Evolutionary conservation across 2,113 vertebrate species (phyloP).

Genomic region (Cynopterus brachyotis): DNA sequence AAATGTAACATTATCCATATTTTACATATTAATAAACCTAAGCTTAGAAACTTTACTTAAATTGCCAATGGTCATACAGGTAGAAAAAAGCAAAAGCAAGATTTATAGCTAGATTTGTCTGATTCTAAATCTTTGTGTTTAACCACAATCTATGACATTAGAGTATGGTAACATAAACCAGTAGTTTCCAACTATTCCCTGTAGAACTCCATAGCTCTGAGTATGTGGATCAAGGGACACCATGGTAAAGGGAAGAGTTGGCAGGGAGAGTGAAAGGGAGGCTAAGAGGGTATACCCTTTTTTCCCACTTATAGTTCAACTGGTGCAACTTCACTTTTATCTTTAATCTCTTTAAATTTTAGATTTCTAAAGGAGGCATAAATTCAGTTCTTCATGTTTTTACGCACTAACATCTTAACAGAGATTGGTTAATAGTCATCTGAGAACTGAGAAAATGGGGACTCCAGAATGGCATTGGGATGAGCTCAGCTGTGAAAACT

Average conservation of each 20-base stretch:
- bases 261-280: not conserved
- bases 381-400: not conserved
- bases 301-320: not conserved
- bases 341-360: not conserved
- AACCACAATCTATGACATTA: not conserved
- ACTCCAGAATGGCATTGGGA: not conserved
- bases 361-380: not conserved
- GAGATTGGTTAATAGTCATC: not conserved
- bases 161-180: not conserved
- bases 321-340: not conserved
- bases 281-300: not conserved
- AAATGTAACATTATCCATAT: not conserved
- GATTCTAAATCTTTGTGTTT: not conserved
- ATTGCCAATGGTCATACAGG: not conserved
- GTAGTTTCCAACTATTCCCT: not conserved
- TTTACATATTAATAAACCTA: not conserved
- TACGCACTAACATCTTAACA: not conserved
- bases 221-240: not conserved
- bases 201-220: not conserved
- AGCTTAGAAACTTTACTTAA: not conserved
- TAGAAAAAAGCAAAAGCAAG: not conserved
- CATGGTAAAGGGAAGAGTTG: not conserved
- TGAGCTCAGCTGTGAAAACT: not conserved
- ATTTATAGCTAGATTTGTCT: not conserved
- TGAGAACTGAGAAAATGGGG: not conserved